Conservation (phyloP, 2,888 invertebrate genomes). For the Heliconius charithonia region DNA sequence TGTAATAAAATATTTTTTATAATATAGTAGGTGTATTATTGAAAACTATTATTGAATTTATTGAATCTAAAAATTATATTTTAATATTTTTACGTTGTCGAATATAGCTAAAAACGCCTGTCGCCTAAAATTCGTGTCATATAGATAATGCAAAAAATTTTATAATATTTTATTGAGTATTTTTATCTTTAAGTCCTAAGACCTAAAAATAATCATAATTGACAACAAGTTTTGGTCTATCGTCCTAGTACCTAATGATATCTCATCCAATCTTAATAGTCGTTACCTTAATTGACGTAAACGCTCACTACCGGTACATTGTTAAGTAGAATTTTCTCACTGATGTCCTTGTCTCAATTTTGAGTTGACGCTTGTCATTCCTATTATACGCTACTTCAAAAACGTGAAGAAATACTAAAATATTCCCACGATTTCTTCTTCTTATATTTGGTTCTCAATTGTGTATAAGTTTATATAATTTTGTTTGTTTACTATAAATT, state of each 20-base stretch:
- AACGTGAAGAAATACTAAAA: neutral
- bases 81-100: too few relatives aligned
- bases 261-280: constrained; percentile 21
- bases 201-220: neutral
- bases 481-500: neutral
- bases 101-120: too few relatives aligned
- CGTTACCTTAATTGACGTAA: constrained; percentile 31
- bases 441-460: neutral
- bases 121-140: too few relatives aligned
- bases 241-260: neutral
- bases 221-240: neutral
- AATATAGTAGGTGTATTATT: too few relatives aligned
- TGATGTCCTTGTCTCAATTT: constrained; percentile 24
- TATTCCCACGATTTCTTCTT: neutral
- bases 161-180: too few relatives aligned
- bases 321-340: constrained; percentile 40
- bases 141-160: too few relatives aligned
- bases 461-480: constrained; percentile 8
- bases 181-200: neutral
- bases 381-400: neutral
- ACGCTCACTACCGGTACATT: constrained; percentile 42
- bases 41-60: too few relatives aligned
- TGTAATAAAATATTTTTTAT: neutral
- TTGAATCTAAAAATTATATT: too few relatives aligned
- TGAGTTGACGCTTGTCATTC: neutral